phyloP scores from a whole-genome alignment of 1,140 invertebrate genomes.

The Rhyzopertha dominica region DNA sequence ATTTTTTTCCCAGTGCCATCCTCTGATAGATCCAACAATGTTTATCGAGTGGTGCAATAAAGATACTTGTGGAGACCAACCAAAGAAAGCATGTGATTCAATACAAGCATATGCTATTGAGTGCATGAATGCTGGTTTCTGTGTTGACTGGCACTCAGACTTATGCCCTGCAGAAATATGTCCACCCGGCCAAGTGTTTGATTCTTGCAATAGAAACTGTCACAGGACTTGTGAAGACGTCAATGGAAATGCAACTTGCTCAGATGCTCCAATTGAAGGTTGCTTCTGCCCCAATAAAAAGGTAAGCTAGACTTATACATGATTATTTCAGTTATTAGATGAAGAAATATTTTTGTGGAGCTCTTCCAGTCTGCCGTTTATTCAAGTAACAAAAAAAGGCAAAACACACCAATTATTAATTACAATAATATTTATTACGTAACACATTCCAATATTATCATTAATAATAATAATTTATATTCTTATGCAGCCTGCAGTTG shows the following conservation, averaged over 20 bases:
- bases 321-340: neutral
- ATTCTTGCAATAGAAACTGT: constrained; percentile 62
- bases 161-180: constrained; percentile 58
- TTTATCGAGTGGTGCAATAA: constrained; percentile 65
- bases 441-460: no score
- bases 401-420: no score
- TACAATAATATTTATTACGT: no score
- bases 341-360: no score
- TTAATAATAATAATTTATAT: no score
- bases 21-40: constrained; percentile 61
- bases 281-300: constrained; percentile 75
- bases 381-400: no score
- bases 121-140: constrained; percentile 62
- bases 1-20: constrained; percentile 55
- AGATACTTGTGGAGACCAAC: constrained; percentile 56
- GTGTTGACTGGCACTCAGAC: constrained; percentile 63
- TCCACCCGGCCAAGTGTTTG: constrained; percentile 58
- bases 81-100: constrained; percentile 54
- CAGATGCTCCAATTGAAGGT: constrained; percentile 58
- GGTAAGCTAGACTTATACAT: constrained; percentile 45
- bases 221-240: constrained; percentile 63
- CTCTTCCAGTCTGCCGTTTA: no score
- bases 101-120: constrained; percentile 68
- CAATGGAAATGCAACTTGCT: constrained; percentile 47
- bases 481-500: no score